phyloP scores from a whole-genome alignment of 2,888 invertebrate species.

The Chesias legatella region DNA sequence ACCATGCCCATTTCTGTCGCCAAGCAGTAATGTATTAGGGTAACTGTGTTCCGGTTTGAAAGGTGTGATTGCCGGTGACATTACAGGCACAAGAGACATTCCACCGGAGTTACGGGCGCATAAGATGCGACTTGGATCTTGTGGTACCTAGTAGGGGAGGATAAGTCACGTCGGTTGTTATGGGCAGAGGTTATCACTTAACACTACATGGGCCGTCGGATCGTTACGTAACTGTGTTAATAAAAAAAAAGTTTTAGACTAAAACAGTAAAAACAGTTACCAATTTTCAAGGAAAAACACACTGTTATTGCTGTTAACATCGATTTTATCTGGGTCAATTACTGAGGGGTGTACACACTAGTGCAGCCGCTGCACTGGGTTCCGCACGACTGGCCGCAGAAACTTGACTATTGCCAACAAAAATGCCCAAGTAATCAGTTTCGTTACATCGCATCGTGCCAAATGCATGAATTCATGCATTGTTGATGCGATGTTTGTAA shows the following conservation, averaged over 20 bases:
- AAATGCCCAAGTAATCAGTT: constrained; percentile 36
- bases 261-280: constrained; percentile 4
- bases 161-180: too few species aligned
- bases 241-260: background rate
- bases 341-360: constrained; percentile 31
- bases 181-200: constrained; percentile 8
- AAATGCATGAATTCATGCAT: constrained; percentile 43
- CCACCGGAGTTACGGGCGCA: too few species aligned
- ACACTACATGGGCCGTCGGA: too few species aligned
- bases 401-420: constrained; percentile 33
- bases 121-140: too few species aligned
- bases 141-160: too few species aligned
- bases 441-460: constrained; percentile 34
- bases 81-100: too few species aligned
- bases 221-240: too few species aligned
- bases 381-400: constrained; percentile 38
- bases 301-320: background rate
- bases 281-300: too few species aligned
- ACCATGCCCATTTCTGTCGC: too few species aligned
- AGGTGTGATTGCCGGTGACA: too few species aligned
- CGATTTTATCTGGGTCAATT: constrained; percentile 15
- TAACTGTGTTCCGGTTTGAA: too few species aligned
- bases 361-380: constrained; percentile 5
- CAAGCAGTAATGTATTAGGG: too few species aligned
- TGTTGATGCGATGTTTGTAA: constrained; percentile 38